Percentiles rank a stretch among this genome's conserved stretches.
Conservation (phyloP, 2,113 vertebrate species). For the Paracanthobrama guichenoti region DNA sequence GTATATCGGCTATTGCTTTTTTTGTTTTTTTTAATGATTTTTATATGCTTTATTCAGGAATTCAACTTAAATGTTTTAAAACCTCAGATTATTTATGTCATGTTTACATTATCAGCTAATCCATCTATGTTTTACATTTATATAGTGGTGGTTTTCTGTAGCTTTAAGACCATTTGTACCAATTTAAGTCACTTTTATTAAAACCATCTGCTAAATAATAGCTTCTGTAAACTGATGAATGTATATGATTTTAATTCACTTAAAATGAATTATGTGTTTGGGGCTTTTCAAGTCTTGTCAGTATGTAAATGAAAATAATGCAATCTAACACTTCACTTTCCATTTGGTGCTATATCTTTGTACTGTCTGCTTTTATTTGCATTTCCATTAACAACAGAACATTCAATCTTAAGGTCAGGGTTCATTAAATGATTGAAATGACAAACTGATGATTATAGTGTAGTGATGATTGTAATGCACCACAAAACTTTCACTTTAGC, state of each 20-base stretch:
- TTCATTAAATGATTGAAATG: not conserved
- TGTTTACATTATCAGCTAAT: constrained; percentile 4
- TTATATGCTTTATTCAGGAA: constrained; percentile 3
- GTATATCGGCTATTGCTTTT: not conserved
- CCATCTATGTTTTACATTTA: not conserved
- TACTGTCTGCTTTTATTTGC: not conserved
- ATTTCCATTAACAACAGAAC: not conserved
- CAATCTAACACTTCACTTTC: not conserved
- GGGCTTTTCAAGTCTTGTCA: not conserved
- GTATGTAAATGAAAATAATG: constrained; percentile 1
- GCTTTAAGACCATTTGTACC: not conserved
- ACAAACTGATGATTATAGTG: not conserved
- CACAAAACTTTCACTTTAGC: not conserved
- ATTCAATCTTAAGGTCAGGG: not conserved
- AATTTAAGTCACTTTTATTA: not conserved
- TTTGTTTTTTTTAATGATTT: not conserved
- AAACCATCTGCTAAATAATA: constrained; percentile 3
- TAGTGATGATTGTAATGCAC: not conserved
- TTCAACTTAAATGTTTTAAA: constrained; percentile 3
- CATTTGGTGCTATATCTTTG: constrained; percentile 17
- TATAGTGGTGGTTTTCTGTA: not conserved
- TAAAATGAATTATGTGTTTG: not conserved
- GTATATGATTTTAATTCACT: not conserved
- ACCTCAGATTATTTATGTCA: constrained; percentile 21
- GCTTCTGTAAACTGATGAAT: not conserved